A percentile compares a stretch with the other conserved stretches of the same genome.
These are phyloP conservation scores for Galeopterus variegatus DNA, from an alignment of 2,113 vertebrate genomes.

Conservation along the genomic window DNA sequence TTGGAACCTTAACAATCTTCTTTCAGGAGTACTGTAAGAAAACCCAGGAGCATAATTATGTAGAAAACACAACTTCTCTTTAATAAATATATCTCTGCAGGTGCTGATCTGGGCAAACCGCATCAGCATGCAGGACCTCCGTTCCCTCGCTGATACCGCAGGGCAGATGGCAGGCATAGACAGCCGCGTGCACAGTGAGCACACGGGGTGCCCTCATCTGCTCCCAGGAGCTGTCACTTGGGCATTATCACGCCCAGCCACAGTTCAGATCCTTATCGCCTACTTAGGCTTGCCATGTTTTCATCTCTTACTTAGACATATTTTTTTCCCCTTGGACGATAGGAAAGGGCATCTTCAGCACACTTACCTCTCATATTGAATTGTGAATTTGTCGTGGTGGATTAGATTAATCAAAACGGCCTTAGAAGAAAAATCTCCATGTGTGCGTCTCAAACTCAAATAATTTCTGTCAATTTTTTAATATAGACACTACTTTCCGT, in stretches of 20 bases:
- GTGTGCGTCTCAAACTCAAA: conserved; percentile 9
- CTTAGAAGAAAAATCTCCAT: conserved; percentile 71
- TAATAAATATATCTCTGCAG: not conserved
- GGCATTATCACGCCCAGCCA: conserved; percentile 26
- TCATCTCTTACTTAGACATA: conserved; percentile 64
- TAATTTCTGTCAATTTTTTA: conserved; percentile 61
- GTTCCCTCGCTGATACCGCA: fast-evolving
- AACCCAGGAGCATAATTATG: not conserved
- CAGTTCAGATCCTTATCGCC: conserved; percentile 73
- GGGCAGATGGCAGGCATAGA: too few species aligned
- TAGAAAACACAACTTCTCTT: not conserved
- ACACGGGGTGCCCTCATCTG: not conserved
- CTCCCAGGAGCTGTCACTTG: not conserved
- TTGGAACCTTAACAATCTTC: not conserved
- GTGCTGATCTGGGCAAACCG: not conserved
- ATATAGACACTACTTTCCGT: not conserved
- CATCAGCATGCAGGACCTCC: fast-evolving
- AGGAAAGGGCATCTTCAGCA: conserved; percentile 73
- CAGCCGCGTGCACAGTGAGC: not conserved
- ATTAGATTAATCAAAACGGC: conserved; percentile 79
- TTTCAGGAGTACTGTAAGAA: not conserved
- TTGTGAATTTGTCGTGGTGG: conserved; percentile 76
- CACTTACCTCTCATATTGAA: conserved; percentile 65
- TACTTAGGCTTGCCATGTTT: conserved; percentile 52
- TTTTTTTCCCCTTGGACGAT: conserved; percentile 43